A percentile compares a stretch with the other conserved stretches of the same genome.
phyloP scores from a whole-genome alignment of 2,888 invertebrate species.

The Lasioglossum pauxillum region DNA sequence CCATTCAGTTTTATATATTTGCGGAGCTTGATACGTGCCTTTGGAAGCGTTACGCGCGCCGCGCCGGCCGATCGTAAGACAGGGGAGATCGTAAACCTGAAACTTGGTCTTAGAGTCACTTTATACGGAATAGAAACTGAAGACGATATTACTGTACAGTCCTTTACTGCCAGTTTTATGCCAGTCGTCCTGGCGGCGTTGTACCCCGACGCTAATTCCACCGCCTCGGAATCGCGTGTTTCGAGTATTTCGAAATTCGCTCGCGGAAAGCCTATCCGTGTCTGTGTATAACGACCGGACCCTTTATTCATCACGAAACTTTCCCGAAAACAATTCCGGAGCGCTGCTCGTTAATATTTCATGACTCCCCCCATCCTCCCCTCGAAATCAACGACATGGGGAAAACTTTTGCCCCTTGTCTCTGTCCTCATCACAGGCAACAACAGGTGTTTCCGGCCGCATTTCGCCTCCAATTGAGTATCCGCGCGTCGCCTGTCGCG shows the following conservation, averaged over 20 bases:
- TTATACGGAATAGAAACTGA: constrained; percentile 20
- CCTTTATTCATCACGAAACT: constrained; percentile 9
- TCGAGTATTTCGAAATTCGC: neutral
- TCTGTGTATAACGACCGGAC: neutral
- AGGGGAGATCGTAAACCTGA: constrained; percentile 20
- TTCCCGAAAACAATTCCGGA: neutral
- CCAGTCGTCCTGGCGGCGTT: constrained; percentile 4
- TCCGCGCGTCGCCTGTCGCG: neutral
- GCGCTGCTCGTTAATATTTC: constrained; percentile 20
- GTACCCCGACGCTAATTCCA: neutral
- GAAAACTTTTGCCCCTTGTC: constrained; percentile 18
- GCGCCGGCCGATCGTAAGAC: constrained; percentile 1
- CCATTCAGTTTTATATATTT: neutral
- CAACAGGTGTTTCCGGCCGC: constrained; percentile 38
- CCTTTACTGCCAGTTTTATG: constrained; percentile 34
- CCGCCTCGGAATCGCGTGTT: neutral
- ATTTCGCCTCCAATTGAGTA: constrained; percentile 6
- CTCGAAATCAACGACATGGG: constrained; percentile 2
- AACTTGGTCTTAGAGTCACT: constrained; percentile 25
- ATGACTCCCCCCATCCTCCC: neutral
- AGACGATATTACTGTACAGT: constrained; percentile 8
- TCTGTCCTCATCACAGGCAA: constrained; percentile 3
- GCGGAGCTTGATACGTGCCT: constrained; percentile 10
- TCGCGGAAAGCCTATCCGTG: constrained; percentile 1
- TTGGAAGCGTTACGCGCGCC: neutral